phyloP scores from a whole-genome alignment of 37 sponge, comb jelly and placozoan species.

The Corticium candelabrum region DNA sequence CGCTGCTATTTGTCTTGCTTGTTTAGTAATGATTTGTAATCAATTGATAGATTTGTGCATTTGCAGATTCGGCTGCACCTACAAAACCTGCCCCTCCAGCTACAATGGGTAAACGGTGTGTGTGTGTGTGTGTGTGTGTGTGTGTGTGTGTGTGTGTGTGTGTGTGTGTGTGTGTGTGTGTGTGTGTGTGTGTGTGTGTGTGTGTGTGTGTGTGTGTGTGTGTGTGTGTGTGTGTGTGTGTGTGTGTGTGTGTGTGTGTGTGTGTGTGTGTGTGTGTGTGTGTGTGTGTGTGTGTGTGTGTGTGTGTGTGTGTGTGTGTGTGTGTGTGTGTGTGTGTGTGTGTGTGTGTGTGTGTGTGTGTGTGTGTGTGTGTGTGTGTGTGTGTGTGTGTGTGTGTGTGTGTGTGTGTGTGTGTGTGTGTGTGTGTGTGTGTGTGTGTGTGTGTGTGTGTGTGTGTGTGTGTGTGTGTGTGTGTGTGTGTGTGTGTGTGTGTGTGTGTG shows the following conservation, averaged over 20 bases:
- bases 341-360: conserved; percentile 5
- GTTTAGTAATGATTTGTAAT: too few relatives aligned
- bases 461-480: conserved; percentile 5
- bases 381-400: conserved; percentile 5
- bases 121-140: too few relatives aligned
- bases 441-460: conserved; percentile 5
- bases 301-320: conserved; percentile 5
- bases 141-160: conserved; percentile 5
- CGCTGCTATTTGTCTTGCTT: too few relatives aligned
- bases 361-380: conserved; percentile 5
- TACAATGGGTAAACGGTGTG: too few relatives aligned
- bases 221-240: conserved; percentile 5
- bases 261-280: conserved; percentile 5
- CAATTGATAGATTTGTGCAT: too few relatives aligned
- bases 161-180: conserved; percentile 5
- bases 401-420: conserved; percentile 5
- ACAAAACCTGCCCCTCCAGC: too few relatives aligned
- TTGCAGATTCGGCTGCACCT: too few relatives aligned
- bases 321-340: conserved; percentile 5
- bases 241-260: conserved; percentile 5
- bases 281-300: conserved; percentile 5
- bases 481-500: conserved; percentile 5
- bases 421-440: conserved; percentile 5
- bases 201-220: conserved; percentile 5
- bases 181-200: conserved; percentile 5